A percentile compares a stretch with the other conserved stretches of the same genome.
Conservation (phyloP, 2,888 invertebrate genomes). For the Hirtodrosophila confusa region DNA sequence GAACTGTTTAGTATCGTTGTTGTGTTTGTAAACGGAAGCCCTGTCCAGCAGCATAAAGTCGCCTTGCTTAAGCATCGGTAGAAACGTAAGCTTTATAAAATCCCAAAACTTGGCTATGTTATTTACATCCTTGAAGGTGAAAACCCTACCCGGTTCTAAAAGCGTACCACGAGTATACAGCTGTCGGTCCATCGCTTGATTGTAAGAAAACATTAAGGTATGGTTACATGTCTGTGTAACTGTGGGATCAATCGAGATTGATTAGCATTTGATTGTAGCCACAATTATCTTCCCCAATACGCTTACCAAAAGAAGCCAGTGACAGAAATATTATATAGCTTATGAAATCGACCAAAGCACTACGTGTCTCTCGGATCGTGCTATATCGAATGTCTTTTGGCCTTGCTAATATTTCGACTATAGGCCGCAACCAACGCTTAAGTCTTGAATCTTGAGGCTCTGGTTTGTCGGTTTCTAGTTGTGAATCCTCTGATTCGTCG, state of each 20-base stretch:
- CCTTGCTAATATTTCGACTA: too few relatives aligned
- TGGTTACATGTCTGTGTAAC: conserved; percentile 11
- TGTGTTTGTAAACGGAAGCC: conserved; percentile 1
- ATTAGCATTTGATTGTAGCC: too few relatives aligned
- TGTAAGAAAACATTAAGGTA: conserved; percentile 17
- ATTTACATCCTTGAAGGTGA: background rate
- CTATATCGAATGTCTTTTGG: too few relatives aligned
- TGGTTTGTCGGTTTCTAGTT: too few relatives aligned
- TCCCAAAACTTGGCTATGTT: conserved; percentile 23
- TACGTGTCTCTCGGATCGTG: too few relatives aligned
- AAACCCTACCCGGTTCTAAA: background rate
- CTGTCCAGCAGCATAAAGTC: conserved; percentile 14
- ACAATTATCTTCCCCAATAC: too few relatives aligned
- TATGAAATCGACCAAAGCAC: too few relatives aligned
- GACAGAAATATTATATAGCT: too few relatives aligned
- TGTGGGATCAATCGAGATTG: conserved; percentile 9
- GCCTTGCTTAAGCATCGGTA: conserved; percentile 9
- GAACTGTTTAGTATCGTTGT: conserved; percentile 1
- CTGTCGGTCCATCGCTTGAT: background rate
- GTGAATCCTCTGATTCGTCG: too few relatives aligned
- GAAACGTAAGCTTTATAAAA: conserved; percentile 4
- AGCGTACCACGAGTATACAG: background rate
- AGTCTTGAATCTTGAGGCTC: too few relatives aligned
- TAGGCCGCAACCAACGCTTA: too few relatives aligned
- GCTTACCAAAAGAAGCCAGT: too few relatives aligned